Percentiles rank a stretch among this genome's conserved stretches.
These are phyloP conservation scores for Megamerina dolium DNA, from an alignment of 2,888 invertebrate genomes.

Conservation along the genomic window DNA sequence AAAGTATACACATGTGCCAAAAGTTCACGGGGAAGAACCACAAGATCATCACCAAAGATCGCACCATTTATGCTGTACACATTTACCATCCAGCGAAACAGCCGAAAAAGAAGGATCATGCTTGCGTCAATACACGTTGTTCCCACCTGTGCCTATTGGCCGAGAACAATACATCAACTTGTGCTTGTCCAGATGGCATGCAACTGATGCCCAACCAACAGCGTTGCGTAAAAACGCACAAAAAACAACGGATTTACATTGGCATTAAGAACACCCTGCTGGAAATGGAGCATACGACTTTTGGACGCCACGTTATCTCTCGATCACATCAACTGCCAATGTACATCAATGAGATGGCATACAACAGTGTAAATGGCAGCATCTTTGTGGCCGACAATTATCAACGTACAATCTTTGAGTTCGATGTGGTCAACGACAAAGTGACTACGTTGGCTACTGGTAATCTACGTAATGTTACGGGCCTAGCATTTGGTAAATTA, in stretches of 20 bases:
- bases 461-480: slow-evolving; percentile 52
- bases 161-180: slow-evolving; percentile 54
- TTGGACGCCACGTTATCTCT: slow-evolving; percentile 61
- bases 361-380: slow-evolving; percentile 55
- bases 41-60: slow-evolving; percentile 53
- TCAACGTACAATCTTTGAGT: slow-evolving; percentile 49
- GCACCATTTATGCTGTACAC: slow-evolving; percentile 56
- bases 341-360: slow-evolving; percentile 62
- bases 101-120: slow-evolving; percentile 52
- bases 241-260: slow-evolving; percentile 45
- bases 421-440: slow-evolving; percentile 37
- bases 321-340: slow-evolving; percentile 50
- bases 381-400: slow-evolving; percentile 53
- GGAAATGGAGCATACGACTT: slow-evolving; percentile 58
- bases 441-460: slow-evolving; percentile 41
- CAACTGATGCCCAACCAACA: slow-evolving; percentile 53
- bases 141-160: slow-evolving; percentile 72
- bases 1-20: slow-evolving; percentile 67
- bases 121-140: slow-evolving; percentile 61
- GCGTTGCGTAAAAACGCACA: slow-evolving; percentile 54
- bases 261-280: slow-evolving; percentile 56
- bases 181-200: slow-evolving; percentile 74
- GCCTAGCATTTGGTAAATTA: slow-evolving; percentile 55
- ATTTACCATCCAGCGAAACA: slow-evolving; percentile 68
- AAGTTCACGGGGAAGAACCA: slow-evolving; percentile 69